phyloP scores from a whole-genome alignment of 2,888 invertebrate species.

The Cynaeus angustus region DNA sequence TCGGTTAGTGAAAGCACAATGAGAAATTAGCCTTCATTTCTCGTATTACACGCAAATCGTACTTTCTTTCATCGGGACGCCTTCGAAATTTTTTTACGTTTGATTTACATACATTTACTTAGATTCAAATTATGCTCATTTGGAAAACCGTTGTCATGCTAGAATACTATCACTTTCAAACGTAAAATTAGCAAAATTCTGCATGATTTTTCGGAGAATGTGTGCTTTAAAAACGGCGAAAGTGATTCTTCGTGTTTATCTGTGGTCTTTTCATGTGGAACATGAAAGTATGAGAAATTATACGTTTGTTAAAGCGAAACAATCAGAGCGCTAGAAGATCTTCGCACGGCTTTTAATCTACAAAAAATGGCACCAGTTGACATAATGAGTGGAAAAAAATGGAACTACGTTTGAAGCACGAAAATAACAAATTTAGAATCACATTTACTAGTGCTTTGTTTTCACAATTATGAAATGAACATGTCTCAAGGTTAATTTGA shows the following conservation, averaged over 20 bases:
- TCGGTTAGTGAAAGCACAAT: conserved; percentile 40
- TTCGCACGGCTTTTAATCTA: not conserved
- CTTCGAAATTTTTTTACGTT: conserved; percentile 19
- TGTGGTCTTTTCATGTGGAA: conserved; percentile 33
- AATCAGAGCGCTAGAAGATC: conserved; percentile 29
- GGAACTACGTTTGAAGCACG: too few species aligned
- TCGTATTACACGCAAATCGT: conserved; percentile 44
- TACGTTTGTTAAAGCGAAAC: conserved; percentile 24
- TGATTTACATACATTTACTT: not conserved
- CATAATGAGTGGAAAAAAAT: too few species aligned
- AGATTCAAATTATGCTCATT: not conserved
- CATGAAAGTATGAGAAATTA: conserved; percentile 49
- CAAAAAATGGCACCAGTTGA: not conserved
- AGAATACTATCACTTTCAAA: conserved; percentile 6
- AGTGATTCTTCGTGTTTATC: conserved; percentile 40
- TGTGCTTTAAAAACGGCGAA: conserved; percentile 30
- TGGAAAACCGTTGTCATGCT: not conserved
- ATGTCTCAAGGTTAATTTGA: too few species aligned
- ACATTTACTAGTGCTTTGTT: too few species aligned
- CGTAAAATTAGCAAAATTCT: not conserved
- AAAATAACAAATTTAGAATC: too few species aligned
- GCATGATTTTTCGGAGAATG: conserved; percentile 9
- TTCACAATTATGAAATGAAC: too few species aligned
- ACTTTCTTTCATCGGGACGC: conserved; percentile 33
- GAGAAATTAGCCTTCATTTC: conserved; percentile 41